These are phyloP conservation scores for Chanos chanos DNA, from an alignment of 2,797 vertebrate species.

Conservation along the genomic window DNA sequence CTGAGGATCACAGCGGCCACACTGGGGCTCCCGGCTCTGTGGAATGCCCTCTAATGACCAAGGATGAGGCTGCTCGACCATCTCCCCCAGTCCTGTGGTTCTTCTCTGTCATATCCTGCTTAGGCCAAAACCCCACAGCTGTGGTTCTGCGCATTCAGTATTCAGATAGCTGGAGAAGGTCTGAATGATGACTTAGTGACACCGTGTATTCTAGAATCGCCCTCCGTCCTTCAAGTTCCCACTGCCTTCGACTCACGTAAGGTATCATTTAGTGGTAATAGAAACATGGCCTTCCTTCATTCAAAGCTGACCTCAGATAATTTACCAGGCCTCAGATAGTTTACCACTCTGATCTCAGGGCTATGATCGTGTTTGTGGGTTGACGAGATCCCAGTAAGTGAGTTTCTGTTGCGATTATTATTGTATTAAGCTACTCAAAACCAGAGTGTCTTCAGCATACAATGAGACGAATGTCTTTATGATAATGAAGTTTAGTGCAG, in stretches of 20 bases:
- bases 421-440: too few relatives aligned
- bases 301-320: slow-evolving; percentile 7
- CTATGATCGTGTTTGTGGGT: background rate
- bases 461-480: too few relatives aligned
- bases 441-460: too few relatives aligned
- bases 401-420: too few relatives aligned
- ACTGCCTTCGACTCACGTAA: background rate
- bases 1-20: too few relatives aligned
- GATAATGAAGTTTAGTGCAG: too few relatives aligned
- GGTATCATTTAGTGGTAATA: slow-evolving; percentile 16
- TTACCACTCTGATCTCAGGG: background rate
- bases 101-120: too few relatives aligned
- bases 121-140: background rate
- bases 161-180: background rate
- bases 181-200: too few relatives aligned
- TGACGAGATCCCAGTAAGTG: background rate
- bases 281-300: slow-evolving; percentile 12
- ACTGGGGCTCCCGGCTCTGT: too few relatives aligned
- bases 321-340: slow-evolving; percentile 11
- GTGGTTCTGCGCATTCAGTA: slow-evolving; percentile 4
- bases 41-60: too few relatives aligned
- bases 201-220: background rate
- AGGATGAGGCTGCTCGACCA: background rate
- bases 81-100: background rate
- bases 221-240: slow-evolving; percentile 4